Evolutionary conservation across 2,113 vertebrate species (phyloP).

Genomic region (Clinocottus analis): DNA sequence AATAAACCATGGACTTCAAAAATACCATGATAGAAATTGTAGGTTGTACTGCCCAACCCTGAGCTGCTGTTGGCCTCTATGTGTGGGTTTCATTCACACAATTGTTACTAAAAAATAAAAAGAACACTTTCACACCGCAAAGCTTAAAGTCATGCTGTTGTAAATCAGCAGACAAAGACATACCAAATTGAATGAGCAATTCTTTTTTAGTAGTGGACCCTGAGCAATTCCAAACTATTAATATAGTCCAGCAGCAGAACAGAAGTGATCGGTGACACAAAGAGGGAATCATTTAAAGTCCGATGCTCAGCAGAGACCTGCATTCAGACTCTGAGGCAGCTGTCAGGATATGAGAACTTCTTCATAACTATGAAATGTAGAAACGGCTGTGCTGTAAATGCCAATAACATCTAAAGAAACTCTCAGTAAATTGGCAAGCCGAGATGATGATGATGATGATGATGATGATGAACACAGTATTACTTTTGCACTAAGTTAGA

Average conservation of each 20-base stretch:
- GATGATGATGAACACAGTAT: neutral
- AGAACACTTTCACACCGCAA: neutral
- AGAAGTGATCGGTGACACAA: neutral
- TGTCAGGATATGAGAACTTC: neutral
- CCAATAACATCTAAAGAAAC: neutral
- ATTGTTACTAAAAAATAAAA: neutral
- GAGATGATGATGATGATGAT: neutral
- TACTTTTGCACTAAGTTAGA: neutral
- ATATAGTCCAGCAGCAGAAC: neutral
- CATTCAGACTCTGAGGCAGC: neutral
- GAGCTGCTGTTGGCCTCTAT: neutral
- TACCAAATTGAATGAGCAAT: neutral
- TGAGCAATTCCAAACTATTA: neutral
- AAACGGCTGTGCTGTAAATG: neutral
- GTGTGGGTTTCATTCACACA: neutral
- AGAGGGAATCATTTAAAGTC: neutral
- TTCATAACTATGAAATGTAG: neutral
- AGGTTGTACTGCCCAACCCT: neutral
- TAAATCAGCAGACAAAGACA: neutral
- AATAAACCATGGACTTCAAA: neutral
- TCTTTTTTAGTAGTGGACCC: too few relatives aligned
- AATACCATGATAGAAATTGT: neutral
- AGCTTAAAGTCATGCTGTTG: neutral
- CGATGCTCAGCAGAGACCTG: neutral
- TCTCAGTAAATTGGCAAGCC: neutral